Evolutionary conservation across 2,113 vertebrate genomes (phyloP), one percentile per base, ranked within the genome.

Genomic region (Clarias gariepinus): DNA sequence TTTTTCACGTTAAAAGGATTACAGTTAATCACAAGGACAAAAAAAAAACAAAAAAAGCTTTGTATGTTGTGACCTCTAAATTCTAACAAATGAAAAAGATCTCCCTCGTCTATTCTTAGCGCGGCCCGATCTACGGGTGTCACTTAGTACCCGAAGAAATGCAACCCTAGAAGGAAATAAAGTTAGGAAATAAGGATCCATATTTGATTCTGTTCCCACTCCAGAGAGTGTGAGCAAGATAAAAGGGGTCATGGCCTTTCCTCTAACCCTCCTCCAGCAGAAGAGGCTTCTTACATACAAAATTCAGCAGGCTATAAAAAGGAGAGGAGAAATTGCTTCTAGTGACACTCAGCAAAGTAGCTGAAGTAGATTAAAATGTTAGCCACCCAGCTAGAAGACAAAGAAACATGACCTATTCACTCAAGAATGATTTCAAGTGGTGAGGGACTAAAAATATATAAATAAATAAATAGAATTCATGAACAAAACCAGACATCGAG

Each of bases 341-440:
- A 25, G 78, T 61, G 57, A 33, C 89, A 91, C 89, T 89, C 61
- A 6, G 16, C 58, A 88, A 90, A 88, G 90, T 87, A 88, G 91
- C 91, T 88, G 92, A 94, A 94, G 91, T 93, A 91, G 93, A 92
- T 93, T 94, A 92, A 90, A 89, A 88, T 90, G 90, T 91, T 91
- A 90, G 90, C 89, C 91, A 88, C 85, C 93, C 91, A 91, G 53
- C 87, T 87, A 89, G 91, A 93, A 94, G 91, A 92, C 89, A 86
- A 91, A 55, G 47, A 87, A 93, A 91, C 91, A 92, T 80, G 90
- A 89, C 92, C 90, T 91, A 60, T 74, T 86, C 28, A 36, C 79
- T 61, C 58, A 88, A 9, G 71, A 88, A 88, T 80, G 58, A 76
- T 23, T 73, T 41, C 15, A 73, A 63, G 28, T 63, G 66, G 71